Conservation (phyloP, 2,113 vertebrate species). For the Albula goreensis region DNA sequence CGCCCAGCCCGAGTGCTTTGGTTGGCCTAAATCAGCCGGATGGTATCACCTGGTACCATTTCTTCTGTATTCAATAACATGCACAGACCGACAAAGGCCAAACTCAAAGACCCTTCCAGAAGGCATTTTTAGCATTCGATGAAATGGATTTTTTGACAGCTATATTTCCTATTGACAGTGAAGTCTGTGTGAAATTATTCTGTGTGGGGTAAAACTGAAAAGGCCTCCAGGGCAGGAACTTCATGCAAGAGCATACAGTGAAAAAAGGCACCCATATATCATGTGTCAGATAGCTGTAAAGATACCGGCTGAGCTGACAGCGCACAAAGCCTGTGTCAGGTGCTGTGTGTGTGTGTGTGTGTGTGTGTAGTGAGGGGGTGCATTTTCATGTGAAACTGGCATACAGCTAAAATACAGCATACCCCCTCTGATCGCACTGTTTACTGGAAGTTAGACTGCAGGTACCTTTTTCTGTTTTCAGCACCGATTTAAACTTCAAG, state of each 20-base stretch:
- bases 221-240: constrained; percentile 24
- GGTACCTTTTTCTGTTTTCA: too few species aligned
- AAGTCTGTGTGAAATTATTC: constrained; percentile 29
- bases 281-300: constrained; percentile 35
- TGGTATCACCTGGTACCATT: not conserved
- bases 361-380: not conserved
- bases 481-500: not conserved
- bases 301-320: constrained; percentile 36
- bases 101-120: not conserved
- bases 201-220: constrained; percentile 26
- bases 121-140: constrained; percentile 41
- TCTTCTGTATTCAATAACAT: not conserved
- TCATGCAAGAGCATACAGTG: constrained; percentile 31
- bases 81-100: not conserved
- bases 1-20: too few species aligned
- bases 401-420: not conserved
- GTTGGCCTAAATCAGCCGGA: not conserved
- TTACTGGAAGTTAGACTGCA: too few species aligned
- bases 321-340: constrained; percentile 16
- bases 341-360: not conserved
- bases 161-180: constrained; percentile 47
- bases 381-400: not conserved
- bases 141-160: constrained; percentile 44
- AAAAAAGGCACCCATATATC: constrained; percentile 23
- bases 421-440: too few species aligned